A percentile compares a stretch with the other conserved stretches of the same genome.
phyloP scores from a whole-genome alignment of 2,888 invertebrate genomes.

The Scrobipalpa atriplicella region DNA sequence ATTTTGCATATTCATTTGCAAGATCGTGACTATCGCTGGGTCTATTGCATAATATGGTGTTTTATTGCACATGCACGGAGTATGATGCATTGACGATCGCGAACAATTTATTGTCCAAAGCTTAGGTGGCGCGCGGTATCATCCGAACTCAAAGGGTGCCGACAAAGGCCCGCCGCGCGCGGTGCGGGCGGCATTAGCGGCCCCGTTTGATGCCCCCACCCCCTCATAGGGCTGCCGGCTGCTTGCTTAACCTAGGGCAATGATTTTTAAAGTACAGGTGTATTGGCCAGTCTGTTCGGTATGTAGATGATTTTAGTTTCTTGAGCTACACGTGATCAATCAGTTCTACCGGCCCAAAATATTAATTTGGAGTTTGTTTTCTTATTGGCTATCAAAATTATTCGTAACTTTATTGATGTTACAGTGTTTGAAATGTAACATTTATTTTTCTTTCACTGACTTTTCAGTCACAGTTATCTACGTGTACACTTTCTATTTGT shows the following conservation, averaged over 20 bases:
- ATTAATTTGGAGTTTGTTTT: no score
- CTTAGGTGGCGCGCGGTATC: conserved; percentile 62
- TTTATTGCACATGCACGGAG: conserved; percentile 24
- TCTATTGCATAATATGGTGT: conserved; percentile 19
- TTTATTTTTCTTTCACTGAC: no score
- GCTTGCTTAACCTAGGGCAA: conserved; percentile 54
- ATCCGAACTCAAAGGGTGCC: conserved; percentile 77
- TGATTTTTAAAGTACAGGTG: conserved; percentile 42
- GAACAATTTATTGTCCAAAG: conserved; percentile 49
- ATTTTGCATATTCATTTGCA: conserved; percentile 24
- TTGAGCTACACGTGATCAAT: neutral
- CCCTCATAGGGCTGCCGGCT: conserved; percentile 62
- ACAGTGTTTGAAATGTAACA: no score
- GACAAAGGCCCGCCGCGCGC: conserved; percentile 76
- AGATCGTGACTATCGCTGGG: conserved; percentile 22
- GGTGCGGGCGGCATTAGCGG: conserved; percentile 79
- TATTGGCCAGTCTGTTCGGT: neutral
- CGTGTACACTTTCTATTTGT: no score
- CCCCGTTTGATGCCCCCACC: conserved; percentile 72
- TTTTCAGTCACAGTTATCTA: no score
- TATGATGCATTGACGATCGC: conserved; percentile 33
- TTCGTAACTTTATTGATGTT: no score
- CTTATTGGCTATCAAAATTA: no score
- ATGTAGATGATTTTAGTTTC: no score
- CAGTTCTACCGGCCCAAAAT: no score